phyloP scores from a whole-genome alignment of 1,140 invertebrate genomes.

The Bombus pyrosoma region DNA sequence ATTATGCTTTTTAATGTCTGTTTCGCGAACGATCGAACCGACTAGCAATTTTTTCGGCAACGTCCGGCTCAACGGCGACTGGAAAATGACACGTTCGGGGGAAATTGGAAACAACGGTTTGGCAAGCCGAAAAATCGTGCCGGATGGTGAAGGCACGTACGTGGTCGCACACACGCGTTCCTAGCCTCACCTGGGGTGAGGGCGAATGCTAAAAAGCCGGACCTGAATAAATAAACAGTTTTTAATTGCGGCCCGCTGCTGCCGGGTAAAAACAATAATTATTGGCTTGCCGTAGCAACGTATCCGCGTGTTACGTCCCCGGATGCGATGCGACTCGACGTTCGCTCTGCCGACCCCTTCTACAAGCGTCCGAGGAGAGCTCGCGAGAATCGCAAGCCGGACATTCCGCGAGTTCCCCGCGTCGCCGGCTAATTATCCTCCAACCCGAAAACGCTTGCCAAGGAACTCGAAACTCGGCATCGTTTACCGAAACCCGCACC shows the following conservation, averaged over 20 bases:
- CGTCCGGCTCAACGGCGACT: conserved; percentile 41
- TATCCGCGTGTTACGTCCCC: conserved; percentile 30
- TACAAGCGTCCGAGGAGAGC: neutral
- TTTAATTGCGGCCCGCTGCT: conserved; percentile 81
- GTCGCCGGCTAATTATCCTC: neutral
- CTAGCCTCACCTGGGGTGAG: conserved; percentile 54
- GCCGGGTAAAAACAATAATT: conserved; percentile 82
- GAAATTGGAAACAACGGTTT: conserved; percentile 73
- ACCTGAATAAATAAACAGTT: conserved; percentile 82
- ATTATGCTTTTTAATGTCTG: conserved; percentile 52
- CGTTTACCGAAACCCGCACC: no score
- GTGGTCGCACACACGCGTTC: conserved; percentile 52
- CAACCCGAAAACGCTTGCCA: neutral
- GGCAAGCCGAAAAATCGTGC: conserved; percentile 74
- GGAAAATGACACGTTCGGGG: conserved; percentile 55
- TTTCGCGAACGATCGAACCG: conserved; percentile 50
- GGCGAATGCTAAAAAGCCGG: conserved; percentile 79
- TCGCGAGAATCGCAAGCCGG: no score
- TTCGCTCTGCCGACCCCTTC: neutral
- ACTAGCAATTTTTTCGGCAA: conserved; percentile 57
- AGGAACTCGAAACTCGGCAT: neutral
- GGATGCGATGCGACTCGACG: neutral
- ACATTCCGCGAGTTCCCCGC: neutral
- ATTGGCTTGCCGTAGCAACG: conserved; percentile 74
- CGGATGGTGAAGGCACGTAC: conserved; percentile 41